phyloP scores from a whole-genome alignment of 2,113 vertebrate species.

The Cololabis saira region DNA sequence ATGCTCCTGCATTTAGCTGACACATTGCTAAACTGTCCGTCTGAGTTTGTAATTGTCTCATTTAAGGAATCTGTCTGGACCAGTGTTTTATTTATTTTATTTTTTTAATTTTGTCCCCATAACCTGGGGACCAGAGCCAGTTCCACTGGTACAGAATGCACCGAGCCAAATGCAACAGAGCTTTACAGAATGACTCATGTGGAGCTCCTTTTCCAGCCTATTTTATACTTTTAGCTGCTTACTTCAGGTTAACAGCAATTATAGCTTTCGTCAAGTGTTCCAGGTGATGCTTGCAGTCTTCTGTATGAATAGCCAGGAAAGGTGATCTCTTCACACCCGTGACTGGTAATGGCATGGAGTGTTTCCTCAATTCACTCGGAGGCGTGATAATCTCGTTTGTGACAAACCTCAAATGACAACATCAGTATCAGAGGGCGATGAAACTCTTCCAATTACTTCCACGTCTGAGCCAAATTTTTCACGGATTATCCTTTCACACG shows the following conservation, averaged over 20 bases:
- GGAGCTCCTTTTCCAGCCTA: no score
- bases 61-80: no score
- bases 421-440: slow-evolving; percentile 13
- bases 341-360: slow-evolving; percentile 19
- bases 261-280: background rate
- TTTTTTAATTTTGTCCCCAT: no score
- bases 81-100: no score
- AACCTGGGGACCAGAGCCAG: no score
- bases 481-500: slow-evolving; percentile 32
- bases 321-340: background rate
- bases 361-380: slow-evolving; percentile 13
- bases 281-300: slow-evolving; percentile 6
- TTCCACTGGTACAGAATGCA: no score
- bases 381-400: slow-evolving; percentile 56
- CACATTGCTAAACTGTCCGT: no score
- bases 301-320: background rate
- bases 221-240: background rate
- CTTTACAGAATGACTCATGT: no score
- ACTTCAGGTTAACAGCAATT: slow-evolving; percentile 8
- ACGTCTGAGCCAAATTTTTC: slow-evolving; percentile 16
- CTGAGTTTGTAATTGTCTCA: no score
- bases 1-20: no score
- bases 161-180: no score
- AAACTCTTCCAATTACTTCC: slow-evolving; percentile 22
- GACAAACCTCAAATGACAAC: slow-evolving; percentile 42